Percentiles rank a stretch among this genome's conserved stretches.
phyloP scores from a whole-genome alignment of 2,888 invertebrate genomes.

The Drosophila tripunctata region DNA sequence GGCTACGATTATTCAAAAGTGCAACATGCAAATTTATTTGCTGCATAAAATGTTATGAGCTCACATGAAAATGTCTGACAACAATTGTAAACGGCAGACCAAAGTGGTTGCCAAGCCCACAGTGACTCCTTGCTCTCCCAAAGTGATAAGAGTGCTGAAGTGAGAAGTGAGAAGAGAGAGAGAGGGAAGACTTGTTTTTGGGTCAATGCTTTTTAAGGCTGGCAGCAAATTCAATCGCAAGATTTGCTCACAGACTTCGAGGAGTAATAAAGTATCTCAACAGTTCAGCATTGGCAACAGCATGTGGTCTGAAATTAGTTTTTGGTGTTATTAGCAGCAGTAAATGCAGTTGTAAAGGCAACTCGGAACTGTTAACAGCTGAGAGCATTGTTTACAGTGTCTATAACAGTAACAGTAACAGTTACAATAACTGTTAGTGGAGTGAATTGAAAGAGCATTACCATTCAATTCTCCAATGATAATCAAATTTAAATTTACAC shows the following conservation, averaged over 20 bases:
- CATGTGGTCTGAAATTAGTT: not conserved
- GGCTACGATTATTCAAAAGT: slow-evolving; percentile 77
- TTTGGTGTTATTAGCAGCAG: not conserved
- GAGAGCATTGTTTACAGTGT: not conserved
- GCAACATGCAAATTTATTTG: slow-evolving; percentile 80
- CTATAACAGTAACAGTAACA: slow-evolving; percentile 4
- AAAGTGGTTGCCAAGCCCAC: slow-evolving; percentile 56
- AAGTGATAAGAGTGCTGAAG: not conserved
- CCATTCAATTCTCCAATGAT: too few relatives aligned
- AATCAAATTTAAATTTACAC: too few relatives aligned
- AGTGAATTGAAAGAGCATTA: not conserved
- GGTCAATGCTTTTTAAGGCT: slow-evolving; percentile 9
- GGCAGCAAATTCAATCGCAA: slow-evolving; percentile 3
- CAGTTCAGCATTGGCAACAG: not conserved
- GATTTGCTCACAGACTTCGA: not conserved
- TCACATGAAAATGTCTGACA: slow-evolving; percentile 79
- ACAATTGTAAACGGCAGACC: slow-evolving; percentile 65
- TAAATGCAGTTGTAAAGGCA: not conserved
- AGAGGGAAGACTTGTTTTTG: not conserved
- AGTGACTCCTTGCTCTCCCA: not conserved
- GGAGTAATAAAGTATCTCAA: not conserved
- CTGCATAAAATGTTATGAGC: slow-evolving; percentile 78
- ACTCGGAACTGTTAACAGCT: not conserved
- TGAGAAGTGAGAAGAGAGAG: not conserved
- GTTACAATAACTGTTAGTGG: not conserved